These are phyloP conservation scores for Macrosiphum euphorbiae DNA, from an alignment of 2,888 invertebrate genomes.

Conservation along the genomic window DNA sequence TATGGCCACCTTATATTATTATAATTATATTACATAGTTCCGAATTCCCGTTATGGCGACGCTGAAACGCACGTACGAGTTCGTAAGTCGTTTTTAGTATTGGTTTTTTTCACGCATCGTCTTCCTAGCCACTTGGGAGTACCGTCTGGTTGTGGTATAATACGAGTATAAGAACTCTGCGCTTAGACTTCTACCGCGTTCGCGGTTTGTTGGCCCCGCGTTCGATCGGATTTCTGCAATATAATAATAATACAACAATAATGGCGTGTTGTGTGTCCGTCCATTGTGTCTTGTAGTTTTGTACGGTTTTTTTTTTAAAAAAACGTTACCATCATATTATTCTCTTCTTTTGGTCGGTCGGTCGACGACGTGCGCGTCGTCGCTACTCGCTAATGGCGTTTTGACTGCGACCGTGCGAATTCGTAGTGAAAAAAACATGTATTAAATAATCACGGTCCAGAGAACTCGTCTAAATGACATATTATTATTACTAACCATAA, in stretches of 20 bases:
- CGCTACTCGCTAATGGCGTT: constrained; percentile 18
- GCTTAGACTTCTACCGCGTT: background rate
- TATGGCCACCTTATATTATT: background rate
- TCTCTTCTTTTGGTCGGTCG: background rate
- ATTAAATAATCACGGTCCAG: constrained; percentile 45
- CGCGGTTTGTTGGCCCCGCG: constrained; percentile 34
- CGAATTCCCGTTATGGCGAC: background rate
- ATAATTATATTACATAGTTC: background rate
- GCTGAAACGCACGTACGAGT: background rate
- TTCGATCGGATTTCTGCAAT: constrained; percentile 8
- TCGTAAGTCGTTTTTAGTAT: background rate
- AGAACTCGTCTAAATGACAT: constrained; percentile 46
- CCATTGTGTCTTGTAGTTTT: constrained; percentile 40
- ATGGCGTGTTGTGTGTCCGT: background rate
- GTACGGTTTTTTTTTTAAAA: background rate
- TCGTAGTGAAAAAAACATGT: constrained; percentile 12
- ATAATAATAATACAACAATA: background rate
- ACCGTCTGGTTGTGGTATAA: background rate
- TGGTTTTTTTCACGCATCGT: background rate
- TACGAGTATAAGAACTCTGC: too few relatives aligned
- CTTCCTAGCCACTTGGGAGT: background rate
- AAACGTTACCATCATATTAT: background rate
- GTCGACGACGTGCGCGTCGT: background rate
- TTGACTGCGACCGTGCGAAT: constrained; percentile 44
- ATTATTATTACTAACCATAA: background rate